phyloP scores from a whole-genome alignment of 1,140 invertebrate species.

The Drosophila burlai region DNA sequence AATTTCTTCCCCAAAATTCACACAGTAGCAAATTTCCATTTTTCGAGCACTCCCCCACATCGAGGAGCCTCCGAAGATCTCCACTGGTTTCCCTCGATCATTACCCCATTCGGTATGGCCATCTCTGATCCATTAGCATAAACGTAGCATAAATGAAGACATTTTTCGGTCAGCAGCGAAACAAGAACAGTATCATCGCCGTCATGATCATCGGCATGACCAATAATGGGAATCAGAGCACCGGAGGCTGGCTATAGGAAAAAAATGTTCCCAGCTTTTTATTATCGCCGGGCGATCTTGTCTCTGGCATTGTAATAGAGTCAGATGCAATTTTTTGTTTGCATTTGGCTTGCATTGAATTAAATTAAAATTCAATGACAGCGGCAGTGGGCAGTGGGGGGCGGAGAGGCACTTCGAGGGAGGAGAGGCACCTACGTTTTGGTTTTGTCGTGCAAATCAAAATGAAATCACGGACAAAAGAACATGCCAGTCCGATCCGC shows the following conservation, averaged over 20 bases:
- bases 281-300: conserved; percentile 73
- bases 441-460: conserved; percentile 79
- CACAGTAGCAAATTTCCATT: not conserved
- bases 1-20: not conserved
- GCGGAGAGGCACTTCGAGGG: conserved; percentile 5
- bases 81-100: conserved; percentile 4
- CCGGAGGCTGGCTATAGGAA: conserved; percentile 49
- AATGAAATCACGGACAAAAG: conserved; percentile 82
- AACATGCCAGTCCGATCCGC: conserved; percentile 65
- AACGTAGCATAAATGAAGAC: conserved; percentile 79
- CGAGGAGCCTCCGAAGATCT: not conserved
- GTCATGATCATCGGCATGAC: conserved; percentile 68
- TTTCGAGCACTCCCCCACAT: conserved; percentile 12
- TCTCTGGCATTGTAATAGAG: conserved; percentile 70
- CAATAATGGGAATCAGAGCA: conserved; percentile 82
- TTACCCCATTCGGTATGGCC: conserved; percentile 36
- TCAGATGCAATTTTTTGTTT: conserved; percentile 64
- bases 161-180: conserved; percentile 56
- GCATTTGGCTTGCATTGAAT: conserved; percentile 70
- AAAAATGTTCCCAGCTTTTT: conserved; percentile 76
- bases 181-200: conserved; percentile 38
- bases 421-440: conserved; percentile 68
- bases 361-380: conserved; percentile 83
- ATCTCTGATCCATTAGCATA: conserved; percentile 78
- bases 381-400: conserved; percentile 20